phyloP scores from a whole-genome alignment of 2,888 invertebrate genomes.

The Hedya salicella region DNA sequence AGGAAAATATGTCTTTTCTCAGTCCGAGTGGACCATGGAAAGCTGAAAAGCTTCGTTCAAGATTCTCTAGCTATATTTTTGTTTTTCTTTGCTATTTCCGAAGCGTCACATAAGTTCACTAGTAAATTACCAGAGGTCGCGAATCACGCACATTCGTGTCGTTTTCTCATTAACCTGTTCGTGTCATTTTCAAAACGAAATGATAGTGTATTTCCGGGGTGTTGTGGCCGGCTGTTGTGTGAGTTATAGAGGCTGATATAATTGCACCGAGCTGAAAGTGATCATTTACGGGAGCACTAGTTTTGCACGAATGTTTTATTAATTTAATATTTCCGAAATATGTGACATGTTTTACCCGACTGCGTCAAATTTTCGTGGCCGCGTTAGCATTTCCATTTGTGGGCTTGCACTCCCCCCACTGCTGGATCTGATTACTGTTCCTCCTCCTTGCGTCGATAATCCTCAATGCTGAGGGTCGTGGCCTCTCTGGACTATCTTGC shows the following conservation, averaged over 20 bases:
- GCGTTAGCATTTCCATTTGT: too few relatives aligned
- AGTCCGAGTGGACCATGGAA: too few relatives aligned
- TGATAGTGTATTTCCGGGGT: constrained; percentile 12
- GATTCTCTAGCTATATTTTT: too few relatives aligned
- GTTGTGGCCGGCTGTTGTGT: background rate
- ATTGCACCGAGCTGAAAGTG: background rate
- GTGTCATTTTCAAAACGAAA: constrained; percentile 27
- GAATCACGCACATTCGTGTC: constrained; percentile 31
- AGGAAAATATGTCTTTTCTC: too few relatives aligned
- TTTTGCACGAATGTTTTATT: background rate
- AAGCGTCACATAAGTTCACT: constrained; percentile 9
- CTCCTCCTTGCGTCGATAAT: too few relatives aligned
- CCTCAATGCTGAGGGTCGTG: too few relatives aligned
- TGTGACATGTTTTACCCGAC: too few relatives aligned
- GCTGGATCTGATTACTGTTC: too few relatives aligned
- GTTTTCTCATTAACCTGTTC: constrained; percentile 12
- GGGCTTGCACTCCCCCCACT: too few relatives aligned
- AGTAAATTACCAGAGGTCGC: constrained; percentile 3
- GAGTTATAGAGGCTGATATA: background rate
- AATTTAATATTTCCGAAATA: background rate
- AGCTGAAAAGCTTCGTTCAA: too few relatives aligned
- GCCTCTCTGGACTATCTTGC: too few relatives aligned
- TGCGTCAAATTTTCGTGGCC: too few relatives aligned
- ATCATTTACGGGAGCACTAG: background rate
- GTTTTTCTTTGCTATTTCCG: background rate